A percentile compares a stretch with the other conserved stretches of the same genome.
Evolutionary conservation across 2,888 invertebrate species (phyloP).

Genomic region (Bugula neritina): DNA sequence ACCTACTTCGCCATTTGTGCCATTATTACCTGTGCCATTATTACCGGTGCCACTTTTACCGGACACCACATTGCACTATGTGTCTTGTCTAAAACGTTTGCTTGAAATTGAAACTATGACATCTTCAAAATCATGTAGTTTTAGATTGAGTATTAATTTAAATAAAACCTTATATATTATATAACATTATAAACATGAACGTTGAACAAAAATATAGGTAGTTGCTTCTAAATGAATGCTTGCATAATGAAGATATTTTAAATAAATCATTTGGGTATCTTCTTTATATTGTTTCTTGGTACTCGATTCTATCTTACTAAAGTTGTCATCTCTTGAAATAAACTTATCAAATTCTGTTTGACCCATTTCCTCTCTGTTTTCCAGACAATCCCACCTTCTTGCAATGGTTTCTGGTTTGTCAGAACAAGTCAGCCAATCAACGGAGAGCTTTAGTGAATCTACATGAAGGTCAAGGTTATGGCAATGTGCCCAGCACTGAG

Average conservation of each 20-base stretch:
- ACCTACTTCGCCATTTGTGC: no score
- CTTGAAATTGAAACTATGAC: no score
- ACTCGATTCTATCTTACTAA: not conserved
- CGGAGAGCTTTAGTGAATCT: not conserved
- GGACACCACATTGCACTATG: no score
- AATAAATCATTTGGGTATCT: not conserved
- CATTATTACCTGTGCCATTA: no score
- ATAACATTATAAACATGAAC: no score
- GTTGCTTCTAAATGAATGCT: slow-evolving; percentile 22
- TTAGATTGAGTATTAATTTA: no score
- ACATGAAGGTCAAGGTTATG: not conserved
- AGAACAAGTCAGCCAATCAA: slow-evolving; percentile 8
- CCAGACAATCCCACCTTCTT: not conserved
- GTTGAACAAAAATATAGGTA: slow-evolving; percentile 4
- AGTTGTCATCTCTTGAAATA: not conserved
- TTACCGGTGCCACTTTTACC: no score
- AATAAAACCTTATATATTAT: no score
- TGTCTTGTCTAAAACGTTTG: no score
- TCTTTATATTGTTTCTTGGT: slow-evolving; percentile 7
- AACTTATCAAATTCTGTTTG: slow-evolving; percentile 2
- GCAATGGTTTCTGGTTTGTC: slow-evolving; percentile 8
- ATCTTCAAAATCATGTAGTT: no score
- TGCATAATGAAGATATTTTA: slow-evolving; percentile 11
- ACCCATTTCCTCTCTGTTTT: not conserved
- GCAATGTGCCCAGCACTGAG: slow-evolving; percentile 23